phyloP scores from a whole-genome alignment of 2,113 vertebrate species.

The Bolborhynchus lineola region DNA sequence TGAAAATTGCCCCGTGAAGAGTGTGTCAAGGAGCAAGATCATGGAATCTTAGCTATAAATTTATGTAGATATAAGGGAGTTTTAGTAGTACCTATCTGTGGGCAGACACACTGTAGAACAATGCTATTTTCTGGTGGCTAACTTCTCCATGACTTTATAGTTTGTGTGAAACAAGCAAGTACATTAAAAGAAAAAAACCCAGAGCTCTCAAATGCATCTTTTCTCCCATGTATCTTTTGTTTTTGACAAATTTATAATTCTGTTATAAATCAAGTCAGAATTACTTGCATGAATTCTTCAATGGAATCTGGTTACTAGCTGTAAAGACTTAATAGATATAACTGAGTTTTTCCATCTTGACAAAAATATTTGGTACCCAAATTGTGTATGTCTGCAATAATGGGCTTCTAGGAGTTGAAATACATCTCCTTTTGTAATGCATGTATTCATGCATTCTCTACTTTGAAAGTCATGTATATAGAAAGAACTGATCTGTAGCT shows the following conservation, averaged over 20 bases:
- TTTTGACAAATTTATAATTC: not conserved
- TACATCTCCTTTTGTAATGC: not conserved
- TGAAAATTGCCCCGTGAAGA: not conserved
- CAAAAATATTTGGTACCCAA: not conserved
- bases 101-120: not conserved
- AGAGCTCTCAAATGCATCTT: not conserved
- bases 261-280: not conserved
- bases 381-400: not conserved
- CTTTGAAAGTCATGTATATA: not conserved
- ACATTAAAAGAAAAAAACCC: not conserved
- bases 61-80: not conserved
- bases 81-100: not conserved
- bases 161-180: not conserved
- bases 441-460: not conserved
- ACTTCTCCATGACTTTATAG: not conserved
- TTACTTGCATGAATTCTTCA: not conserved
- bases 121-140: not conserved
- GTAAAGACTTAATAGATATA: not conserved
- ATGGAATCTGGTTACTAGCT: not conserved
- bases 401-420: not conserved
- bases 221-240: not conserved
- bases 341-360: not conserved
- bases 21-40: not conserved
- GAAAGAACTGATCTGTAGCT: not conserved
- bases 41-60: not conserved